phyloP scores from a whole-genome alignment of 2,888 invertebrate species.

The Eumerus sabulonum region DNA sequence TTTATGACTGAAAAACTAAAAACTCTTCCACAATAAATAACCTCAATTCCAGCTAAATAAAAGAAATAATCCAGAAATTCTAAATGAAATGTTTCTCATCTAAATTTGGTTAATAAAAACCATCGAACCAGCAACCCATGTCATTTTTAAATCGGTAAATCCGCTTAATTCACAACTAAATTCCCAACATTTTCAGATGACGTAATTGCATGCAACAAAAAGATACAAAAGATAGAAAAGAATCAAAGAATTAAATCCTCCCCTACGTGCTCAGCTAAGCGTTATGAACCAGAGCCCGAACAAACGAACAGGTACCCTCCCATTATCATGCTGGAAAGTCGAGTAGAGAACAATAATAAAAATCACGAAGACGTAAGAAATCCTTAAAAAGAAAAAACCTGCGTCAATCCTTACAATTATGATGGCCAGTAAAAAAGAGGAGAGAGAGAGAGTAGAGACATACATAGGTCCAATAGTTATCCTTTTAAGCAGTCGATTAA shows the following conservation, averaged over 20 bases:
- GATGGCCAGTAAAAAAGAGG: constrained; percentile 1
- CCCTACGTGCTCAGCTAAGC: constrained; percentile 7
- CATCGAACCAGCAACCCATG: constrained; percentile 3
- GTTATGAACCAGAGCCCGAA: not conserved
- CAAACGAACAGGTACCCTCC: constrained; percentile 28
- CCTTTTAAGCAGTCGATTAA: constrained; percentile 35
- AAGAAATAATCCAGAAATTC: no score
- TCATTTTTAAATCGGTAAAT: constrained; percentile 5
- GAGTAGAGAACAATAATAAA: no score
- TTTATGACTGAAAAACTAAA: no score
- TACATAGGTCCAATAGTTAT: constrained; percentile 50
- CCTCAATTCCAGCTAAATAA: no score
- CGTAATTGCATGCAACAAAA: constrained; percentile 25
- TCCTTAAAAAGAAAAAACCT: constrained; percentile 26
- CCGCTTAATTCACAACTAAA: constrained; percentile 17
- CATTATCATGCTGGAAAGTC: not conserved
- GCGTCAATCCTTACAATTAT: constrained; percentile 23
- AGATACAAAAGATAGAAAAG: constrained; percentile 2
- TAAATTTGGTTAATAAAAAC: not conserved
- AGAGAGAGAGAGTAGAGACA: no score
- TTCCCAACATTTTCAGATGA: constrained; percentile 5
- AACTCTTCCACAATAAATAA: no score
- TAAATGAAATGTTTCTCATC: no score
- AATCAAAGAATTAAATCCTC: not conserved
- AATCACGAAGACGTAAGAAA: not conserved